phyloP scores from a whole-genome alignment of 2,888 invertebrate genomes.

The Ectropis crepuscularia region DNA sequence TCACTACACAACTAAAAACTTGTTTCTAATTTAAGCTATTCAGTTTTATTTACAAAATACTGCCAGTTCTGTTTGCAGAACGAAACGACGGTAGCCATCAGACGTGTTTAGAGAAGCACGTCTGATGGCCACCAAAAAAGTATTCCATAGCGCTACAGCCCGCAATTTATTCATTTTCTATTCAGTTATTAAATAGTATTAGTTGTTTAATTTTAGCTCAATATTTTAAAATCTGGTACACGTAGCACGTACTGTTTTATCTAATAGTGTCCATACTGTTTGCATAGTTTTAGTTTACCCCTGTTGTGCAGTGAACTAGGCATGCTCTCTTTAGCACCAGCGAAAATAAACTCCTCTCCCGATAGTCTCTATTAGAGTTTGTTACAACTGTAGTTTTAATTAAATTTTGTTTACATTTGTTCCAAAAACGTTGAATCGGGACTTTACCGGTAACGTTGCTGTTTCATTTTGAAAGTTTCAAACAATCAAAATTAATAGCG shows the following conservation, averaged over 20 bases:
- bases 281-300: not conserved
- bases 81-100: no score
- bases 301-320: slow-evolving; percentile 26
- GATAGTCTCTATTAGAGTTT: slow-evolving; percentile 27
- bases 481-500: not conserved
- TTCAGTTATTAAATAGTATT: no score
- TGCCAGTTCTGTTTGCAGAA: no score
- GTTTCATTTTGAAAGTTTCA: not conserved
- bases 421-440: not conserved
- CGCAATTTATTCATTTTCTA: no score
- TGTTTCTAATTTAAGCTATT: no score
- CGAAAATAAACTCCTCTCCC: slow-evolving; percentile 23
- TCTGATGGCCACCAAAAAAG: no score
- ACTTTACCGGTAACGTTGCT: not conserved
- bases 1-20: no score
- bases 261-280: slow-evolving; percentile 9
- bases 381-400: slow-evolving; percentile 8
- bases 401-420: slow-evolving; percentile 6
- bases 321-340: slow-evolving; percentile 18
- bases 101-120: no score
- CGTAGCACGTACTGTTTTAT: not conserved
- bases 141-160: no score
- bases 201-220: no score
- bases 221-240: no score
- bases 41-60: no score